Conservation (phyloP, 2,113 vertebrate genomes). For the Grantiella picta region DNA sequence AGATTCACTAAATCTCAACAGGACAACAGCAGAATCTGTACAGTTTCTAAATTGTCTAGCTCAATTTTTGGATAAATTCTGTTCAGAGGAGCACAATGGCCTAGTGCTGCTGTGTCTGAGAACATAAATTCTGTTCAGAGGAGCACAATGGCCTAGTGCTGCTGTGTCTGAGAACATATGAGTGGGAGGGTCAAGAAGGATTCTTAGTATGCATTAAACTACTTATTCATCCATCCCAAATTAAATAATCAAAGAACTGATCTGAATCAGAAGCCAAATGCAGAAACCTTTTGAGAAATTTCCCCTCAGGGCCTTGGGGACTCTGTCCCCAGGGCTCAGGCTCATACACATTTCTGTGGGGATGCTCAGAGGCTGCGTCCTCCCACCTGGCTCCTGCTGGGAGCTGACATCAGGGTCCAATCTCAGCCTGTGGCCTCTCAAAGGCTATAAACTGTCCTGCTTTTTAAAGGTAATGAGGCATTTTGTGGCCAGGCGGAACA, state of each 20-base stretch:
- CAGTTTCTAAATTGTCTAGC: neutral
- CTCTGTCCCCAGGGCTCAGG: neutral
- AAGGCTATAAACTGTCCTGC: neutral
- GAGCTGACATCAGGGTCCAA: neutral
- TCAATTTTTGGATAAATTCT: neutral
- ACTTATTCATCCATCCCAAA: neutral
- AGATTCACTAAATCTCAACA: neutral
- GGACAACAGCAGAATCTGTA: neutral
- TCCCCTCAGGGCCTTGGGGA: rapidly evolving
- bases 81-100: neutral
- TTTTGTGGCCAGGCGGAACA: neutral
- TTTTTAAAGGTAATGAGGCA: neutral
- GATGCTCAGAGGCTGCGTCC: neutral
- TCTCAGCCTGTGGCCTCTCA: neutral
- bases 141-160: neutral
- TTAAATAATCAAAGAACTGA: neutral
- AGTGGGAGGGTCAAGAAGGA: neutral
- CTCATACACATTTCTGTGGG: neutral
- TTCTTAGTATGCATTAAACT: neutral
- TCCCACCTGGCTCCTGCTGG: neutral
- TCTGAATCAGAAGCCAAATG: neutral
- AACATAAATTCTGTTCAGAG: neutral
- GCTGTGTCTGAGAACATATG: neutral
- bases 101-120: neutral
- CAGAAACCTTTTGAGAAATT: neutral